These are phyloP conservation scores for Cavia aperea DNA, from an alignment of 2,113 vertebrate species.

Conservation along the genomic window DNA sequence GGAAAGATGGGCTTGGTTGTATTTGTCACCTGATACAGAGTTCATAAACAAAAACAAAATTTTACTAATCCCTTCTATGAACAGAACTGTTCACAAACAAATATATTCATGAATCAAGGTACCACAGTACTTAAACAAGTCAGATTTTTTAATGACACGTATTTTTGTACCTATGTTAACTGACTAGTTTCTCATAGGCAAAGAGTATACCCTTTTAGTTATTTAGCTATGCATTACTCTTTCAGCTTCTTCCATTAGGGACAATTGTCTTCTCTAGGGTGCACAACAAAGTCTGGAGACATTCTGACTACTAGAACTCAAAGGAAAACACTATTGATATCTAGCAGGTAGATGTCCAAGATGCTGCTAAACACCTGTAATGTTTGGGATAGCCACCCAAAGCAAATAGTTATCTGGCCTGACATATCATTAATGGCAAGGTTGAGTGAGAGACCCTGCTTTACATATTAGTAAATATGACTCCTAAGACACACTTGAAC, in stretches of 20 bases:
- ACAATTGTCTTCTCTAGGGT: neutral
- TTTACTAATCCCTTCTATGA: neutral
- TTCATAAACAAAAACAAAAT: neutral
- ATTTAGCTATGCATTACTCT: neutral
- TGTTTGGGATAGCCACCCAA: neutral
- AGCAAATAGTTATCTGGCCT: neutral
- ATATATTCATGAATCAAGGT: neutral
- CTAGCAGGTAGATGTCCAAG: neutral
- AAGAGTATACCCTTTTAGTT: neutral
- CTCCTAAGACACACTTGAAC: neutral
- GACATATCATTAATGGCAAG: neutral
- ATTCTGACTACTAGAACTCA: neutral
- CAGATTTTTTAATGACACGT: neutral
- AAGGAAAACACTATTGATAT: neutral
- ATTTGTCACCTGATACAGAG: neutral
- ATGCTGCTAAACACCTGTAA: neutral
- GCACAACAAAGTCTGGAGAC: neutral
- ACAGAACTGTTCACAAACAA: neutral
- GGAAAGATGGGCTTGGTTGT: neutral
- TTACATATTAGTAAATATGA: neutral
- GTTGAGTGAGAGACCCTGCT: neutral
- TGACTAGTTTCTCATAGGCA: neutral
- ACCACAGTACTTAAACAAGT: neutral
- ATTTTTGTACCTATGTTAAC: neutral
- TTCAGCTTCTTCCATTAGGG: neutral